Conservation (phyloP, 1,140 invertebrate genomes). For the Cephus cinctus region DNA sequence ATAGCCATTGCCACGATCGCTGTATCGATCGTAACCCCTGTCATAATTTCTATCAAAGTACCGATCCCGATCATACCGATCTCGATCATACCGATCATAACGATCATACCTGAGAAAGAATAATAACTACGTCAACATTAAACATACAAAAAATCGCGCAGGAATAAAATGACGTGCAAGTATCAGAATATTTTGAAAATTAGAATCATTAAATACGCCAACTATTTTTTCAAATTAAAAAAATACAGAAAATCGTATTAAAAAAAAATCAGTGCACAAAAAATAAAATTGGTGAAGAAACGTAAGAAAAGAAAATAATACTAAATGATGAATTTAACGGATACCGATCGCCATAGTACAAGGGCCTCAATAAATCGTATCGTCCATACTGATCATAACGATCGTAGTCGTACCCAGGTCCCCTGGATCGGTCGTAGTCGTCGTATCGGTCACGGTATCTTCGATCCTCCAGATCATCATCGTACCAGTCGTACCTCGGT, state of each 20-base stretch:
- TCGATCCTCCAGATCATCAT: slow-evolving; percentile 42
- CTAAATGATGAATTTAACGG: background rate
- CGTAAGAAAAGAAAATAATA: background rate
- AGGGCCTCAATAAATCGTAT: slow-evolving; percentile 26
- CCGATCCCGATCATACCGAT: slow-evolving; percentile 33
- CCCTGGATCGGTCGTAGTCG: slow-evolving; percentile 30
- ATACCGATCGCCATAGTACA: slow-evolving; percentile 25
- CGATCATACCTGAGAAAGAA: background rate
- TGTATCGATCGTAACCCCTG: slow-evolving; percentile 37
- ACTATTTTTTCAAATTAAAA: no score
- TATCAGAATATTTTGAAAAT: background rate
- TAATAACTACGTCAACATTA: background rate
- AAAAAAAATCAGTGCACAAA: background rate
- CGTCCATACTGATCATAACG: slow-evolving; percentile 34
- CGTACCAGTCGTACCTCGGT: slow-evolving; percentile 44
- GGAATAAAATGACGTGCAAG: no score
- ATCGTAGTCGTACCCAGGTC: slow-evolving; percentile 34
- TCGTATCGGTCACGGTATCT: slow-evolving; percentile 41
- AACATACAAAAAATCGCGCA: no score
- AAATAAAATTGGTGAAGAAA: background rate
- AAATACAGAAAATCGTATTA: slow-evolving; percentile 34
- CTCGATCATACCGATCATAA: slow-evolving; percentile 17
- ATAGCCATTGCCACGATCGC: slow-evolving; percentile 48
- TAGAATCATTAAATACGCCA: no score
- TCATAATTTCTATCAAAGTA: slow-evolving; percentile 34